These are phyloP conservation scores for Sebastes fasciatus DNA, from an alignment of 2,113 vertebrate species.

Conservation along the genomic window DNA sequence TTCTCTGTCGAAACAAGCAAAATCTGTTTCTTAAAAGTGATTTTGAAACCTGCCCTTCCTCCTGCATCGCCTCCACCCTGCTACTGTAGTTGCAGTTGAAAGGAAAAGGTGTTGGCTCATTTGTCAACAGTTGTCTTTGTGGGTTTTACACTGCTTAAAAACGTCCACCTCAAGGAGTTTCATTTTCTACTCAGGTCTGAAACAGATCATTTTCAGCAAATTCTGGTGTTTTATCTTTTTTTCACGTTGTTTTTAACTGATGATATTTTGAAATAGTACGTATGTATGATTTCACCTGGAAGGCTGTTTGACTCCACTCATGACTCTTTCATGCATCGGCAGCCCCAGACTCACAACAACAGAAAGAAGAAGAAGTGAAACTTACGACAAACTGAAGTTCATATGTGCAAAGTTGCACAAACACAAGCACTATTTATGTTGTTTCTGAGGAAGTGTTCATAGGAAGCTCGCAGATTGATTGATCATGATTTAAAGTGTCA, in stretches of 20 bases:
- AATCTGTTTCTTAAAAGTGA: neutral
- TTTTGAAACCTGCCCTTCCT: slow-evolving; percentile 44
- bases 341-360: neutral
- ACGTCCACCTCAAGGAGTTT: too few relatives aligned
- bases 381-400: neutral
- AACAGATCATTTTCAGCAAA: neutral
- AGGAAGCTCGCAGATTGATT: neutral
- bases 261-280: neutral
- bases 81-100: neutral
- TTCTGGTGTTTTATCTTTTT: neutral
- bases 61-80: neutral
- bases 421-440: neutral
- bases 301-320: neutral
- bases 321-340: neutral
- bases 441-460: neutral
- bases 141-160: slow-evolving; percentile 4
- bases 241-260: neutral
- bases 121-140: slow-evolving; percentile 10
- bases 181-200: neutral
- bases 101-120: slow-evolving; percentile 44
- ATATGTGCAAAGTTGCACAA: neutral
- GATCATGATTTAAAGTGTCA: neutral
- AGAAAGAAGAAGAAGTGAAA: slow-evolving; percentile 12
- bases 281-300: neutral
- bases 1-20: neutral